These are phyloP conservation scores for Chloroceryle inda DNA, from an alignment of 2,797 vertebrate genomes.

Conservation along the genomic window DNA sequence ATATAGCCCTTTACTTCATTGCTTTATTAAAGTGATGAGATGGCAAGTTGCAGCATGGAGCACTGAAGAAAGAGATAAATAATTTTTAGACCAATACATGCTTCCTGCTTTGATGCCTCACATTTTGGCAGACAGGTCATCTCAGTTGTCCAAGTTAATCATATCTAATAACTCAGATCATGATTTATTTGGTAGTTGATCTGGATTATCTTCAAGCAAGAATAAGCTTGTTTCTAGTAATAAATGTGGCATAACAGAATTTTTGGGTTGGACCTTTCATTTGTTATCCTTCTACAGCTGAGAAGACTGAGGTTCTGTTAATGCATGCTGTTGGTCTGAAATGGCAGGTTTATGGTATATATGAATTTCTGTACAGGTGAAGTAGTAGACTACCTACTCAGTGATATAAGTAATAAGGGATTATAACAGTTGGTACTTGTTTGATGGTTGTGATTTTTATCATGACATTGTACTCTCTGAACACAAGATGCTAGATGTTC, in stretches of 20 bases:
- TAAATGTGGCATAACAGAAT: not conserved
- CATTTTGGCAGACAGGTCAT: not conserved
- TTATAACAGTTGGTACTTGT: not conserved
- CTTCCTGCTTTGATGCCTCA: not conserved
- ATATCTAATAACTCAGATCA: not conserved
- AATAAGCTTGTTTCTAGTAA: not conserved
- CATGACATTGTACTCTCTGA: not conserved
- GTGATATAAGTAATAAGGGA: not conserved
- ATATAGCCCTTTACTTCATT: not conserved
- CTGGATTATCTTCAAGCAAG: not conserved
- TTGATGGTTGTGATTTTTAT: not conserved
- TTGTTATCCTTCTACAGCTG: not conserved
- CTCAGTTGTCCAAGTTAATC: not conserved
- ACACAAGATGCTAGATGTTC: not conserved
- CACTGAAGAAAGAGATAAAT: not conserved
- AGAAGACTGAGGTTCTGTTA: not conserved
- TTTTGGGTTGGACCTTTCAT: not conserved
- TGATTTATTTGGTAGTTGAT: not conserved
- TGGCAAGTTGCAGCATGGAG: not conserved
- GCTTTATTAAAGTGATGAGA: not conserved
- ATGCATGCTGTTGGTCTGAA: not conserved
- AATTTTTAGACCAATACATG: not conserved
- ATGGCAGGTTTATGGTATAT: not conserved
- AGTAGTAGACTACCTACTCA: not conserved
- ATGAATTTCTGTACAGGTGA: not conserved